Conservation (phyloP, 2,797 vertebrate species). For the Danio tinwini region DNA sequence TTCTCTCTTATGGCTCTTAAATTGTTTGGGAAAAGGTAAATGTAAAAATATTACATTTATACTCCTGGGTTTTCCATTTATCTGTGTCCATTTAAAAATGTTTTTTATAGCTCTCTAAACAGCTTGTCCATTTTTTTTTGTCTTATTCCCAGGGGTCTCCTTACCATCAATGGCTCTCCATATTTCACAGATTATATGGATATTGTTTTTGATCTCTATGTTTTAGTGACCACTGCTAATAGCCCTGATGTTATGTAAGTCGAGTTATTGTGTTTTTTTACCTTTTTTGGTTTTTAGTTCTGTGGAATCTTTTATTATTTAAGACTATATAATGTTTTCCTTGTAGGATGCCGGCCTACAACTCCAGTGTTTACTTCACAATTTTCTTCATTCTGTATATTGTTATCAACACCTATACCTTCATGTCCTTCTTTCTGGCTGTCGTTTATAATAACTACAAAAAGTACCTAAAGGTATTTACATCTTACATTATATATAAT, state of each 20-base stretch:
- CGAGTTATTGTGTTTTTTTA: not conserved
- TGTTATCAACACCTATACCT: conserved; percentile 93
- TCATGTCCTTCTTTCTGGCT: conserved; percentile 96
- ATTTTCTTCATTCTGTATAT: conserved; percentile 92
- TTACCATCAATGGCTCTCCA: conserved; percentile 77
- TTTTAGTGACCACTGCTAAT: conserved; percentile 93
- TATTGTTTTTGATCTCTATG: conserved; percentile 89
- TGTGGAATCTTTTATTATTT: not conserved
- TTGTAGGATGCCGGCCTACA: conserved; percentile 93
- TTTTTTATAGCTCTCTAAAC: not conserved
- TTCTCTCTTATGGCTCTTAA: conserved; percentile 96
- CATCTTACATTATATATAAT: too few relatives aligned
- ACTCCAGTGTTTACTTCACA: conserved; percentile 82
- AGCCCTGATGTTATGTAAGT: conserved; percentile 93
- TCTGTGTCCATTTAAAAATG: not conserved
- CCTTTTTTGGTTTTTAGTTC: not conserved
- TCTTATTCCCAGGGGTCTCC: conserved; percentile 76
- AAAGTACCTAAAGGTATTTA: conserved; percentile 89
- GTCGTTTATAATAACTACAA: conserved; percentile 97
- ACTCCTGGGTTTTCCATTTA: not conserved
- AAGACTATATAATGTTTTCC: not conserved
- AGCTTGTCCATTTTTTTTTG: not conserved
- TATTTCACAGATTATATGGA: conserved; percentile 90
- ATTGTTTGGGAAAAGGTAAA: conserved; percentile 88
- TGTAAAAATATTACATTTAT: not conserved